phyloP scores from a whole-genome alignment of 2,113 vertebrate genomes.

The Labeo catla region DNA sequence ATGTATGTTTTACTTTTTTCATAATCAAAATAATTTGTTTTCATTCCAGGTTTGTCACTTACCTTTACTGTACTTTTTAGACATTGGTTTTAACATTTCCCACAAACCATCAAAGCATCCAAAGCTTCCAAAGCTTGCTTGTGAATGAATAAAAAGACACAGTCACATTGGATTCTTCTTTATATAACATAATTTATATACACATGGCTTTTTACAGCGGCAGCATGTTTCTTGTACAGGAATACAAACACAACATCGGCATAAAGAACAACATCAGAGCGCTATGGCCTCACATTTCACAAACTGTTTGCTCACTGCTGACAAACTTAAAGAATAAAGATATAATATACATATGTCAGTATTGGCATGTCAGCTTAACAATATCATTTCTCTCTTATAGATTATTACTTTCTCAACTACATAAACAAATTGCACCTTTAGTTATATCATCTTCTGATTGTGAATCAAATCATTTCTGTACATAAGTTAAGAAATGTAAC shows the following conservation, averaged over 20 bases:
- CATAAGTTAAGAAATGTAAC: conserved; percentile 90
- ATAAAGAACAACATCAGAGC: conserved; percentile 67
- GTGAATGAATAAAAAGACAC: conserved; percentile 62
- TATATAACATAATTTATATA: conserved; percentile 86
- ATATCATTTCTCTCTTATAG: conserved; percentile 63
- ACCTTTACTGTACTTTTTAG: not conserved
- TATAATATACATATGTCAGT: conserved; percentile 65
- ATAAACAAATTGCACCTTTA: conserved; percentile 77
- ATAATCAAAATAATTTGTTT: not conserved
- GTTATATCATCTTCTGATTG: conserved; percentile 79
- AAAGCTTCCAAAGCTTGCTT: not conserved
- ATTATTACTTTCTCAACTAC: conserved; percentile 83
- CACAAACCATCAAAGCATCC: not conserved
- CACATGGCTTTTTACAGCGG: conserved; percentile 89
- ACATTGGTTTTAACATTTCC: not conserved
- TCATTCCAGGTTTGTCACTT: not conserved
- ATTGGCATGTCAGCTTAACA: conserved; percentile 48
- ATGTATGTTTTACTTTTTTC: not conserved
- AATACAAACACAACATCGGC: conserved; percentile 82
- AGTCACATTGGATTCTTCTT: conserved; percentile 51
- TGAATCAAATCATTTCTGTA: conserved; percentile 82
- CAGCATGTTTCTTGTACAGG: conserved; percentile 74
- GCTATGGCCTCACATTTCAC: conserved; percentile 48
- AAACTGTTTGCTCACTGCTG: conserved; percentile 51
- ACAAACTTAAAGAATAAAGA: conserved; percentile 57